Evolutionary conservation across 2,113 vertebrate genomes (phyloP), one percentile per base, ranked within the genome.

Genomic region (Canis aureus): DNA sequence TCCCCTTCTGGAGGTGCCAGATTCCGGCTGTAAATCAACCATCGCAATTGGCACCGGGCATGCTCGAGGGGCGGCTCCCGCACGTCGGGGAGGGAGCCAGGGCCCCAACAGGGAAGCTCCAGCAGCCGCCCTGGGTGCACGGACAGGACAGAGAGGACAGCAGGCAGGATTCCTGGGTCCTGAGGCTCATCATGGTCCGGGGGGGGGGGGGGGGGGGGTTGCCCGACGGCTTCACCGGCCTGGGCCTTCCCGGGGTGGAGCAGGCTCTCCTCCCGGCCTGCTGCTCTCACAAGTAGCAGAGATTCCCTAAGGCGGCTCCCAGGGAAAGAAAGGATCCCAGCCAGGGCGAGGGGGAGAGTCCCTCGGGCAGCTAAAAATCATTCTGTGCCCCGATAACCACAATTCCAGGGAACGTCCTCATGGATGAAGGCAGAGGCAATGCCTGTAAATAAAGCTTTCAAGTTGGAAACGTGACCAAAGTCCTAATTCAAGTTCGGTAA

Each of bases 1-100:
- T 59, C 97, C 90, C 67, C 92, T 88, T 90, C 95, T 59, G 64
- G 60, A 66, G 91, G 83, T 78, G 89, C 87, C 84, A 25, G 43
- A 13, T 43, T 94, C 80, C 3, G n/a, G 80, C 62, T 97, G 76
- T 83, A 93, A 8, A 43, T 10, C 89, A 62, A 32, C 0, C 13
- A 51, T 2, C 13, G 81, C 78, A n/a, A 86, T 8, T 0, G 5
- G 84, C 83, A 86, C 87, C 32, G 79, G 25, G 69, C 62, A 87
- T 43, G 43, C 43, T 43, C 1, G 43, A 43, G 43, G 43, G 43
- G 43, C 43, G 7, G 43, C 43, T 43, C 43, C 43, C 1, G 7
- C 43, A 43, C 6, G 43, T 7, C 43, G 7, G 43, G 43, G 43
- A 43, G 43, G 43, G 43, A 43, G 43, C 43, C 43, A 1, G 43